Evolutionary conservation across 2,888 invertebrate species (phyloP), one percentile per base, ranked within the genome.

Genomic region (Callyntrura guangdongensis): DNA sequence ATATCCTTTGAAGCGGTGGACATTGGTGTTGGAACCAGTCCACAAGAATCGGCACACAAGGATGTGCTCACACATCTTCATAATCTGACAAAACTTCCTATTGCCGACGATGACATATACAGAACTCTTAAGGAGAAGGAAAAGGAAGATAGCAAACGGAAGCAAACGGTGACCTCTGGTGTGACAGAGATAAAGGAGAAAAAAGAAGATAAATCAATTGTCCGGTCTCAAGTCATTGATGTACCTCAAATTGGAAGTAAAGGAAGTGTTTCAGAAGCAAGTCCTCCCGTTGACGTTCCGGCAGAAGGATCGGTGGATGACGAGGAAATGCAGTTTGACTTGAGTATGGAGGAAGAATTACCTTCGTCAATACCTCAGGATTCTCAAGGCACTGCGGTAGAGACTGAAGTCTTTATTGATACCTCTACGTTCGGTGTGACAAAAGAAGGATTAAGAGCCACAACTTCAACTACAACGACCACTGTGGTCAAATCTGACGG

Each of bases 321-420:
- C 45, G 93, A 93, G 9, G 93, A 93, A 59, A 93, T 93, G 93
- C 92, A 92, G 64, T 93, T 93, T 84, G 93, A 93, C 69, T 90
- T 93, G 77, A 93, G 93, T 85, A 93, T 93, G 84, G 93, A 93
- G 45, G 93, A 93, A 6, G 93, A 93, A 47, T 77, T 89, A 47
- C 83, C 91, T 49, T 59, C 81, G 59, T 47, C 69, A n/a, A 20
- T 64, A 82, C 53, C 61, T 3, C 49, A 86, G 59, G 84, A 87
- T 14, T 36, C 67, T 17, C 49, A 79, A 69, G 53, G 25, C 17
- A 22, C 49, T 6, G 82, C 27, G 12, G 83, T 61, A 8, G 87
- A 72, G 14, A 92, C 87, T 9, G 91, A 92, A 49, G 89, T 89
- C 0, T 85, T 89, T 20, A 47, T 81, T 0, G 89, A 89, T 27